Base-by-base conservation (phyloP, 1,140 invertebrate genomes). In the Euwallacea fornicatus region DNA sequence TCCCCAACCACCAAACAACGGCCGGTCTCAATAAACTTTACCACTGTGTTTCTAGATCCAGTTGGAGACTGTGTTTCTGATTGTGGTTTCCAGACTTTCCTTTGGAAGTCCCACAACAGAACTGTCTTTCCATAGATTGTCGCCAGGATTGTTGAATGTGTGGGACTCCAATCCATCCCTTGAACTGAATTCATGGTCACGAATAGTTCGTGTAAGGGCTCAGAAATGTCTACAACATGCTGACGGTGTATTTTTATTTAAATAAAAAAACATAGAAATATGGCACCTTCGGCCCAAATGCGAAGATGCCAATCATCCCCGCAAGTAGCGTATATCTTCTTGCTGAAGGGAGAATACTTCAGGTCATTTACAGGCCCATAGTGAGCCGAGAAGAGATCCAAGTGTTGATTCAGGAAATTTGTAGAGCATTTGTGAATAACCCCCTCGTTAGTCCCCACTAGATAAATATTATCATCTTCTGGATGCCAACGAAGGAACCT, bases 371-470 rank as follows among this genome's bases (percentile, higher is more conserved):
- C 87, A 0, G 91, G 88, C 9, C 93, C 93, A 42, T 91, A 85
- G 77, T 97, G 95, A 0, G 92, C 92, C 61, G 88, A 81, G 65
- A 90, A 90, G 0, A 90, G 88, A 42, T 88, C 88, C 41, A 92
- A 86, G 68, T 91, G 86, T 73, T 88, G 86, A 73, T 87, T 86
- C n/a, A 78, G 74, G 66, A 80, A 81, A 58, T 80, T 78, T 16
- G 73, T 76, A 7, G 79, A 79, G 58, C 80, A 81, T 76, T 87
- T 89, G 79, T 93, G 89, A 13, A 96, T 85, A 73, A 88, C 90
- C 1, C 94, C 94, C 77, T 95, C 92, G 65, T 92, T 91, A 0
- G 93, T 93, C 0, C 92, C 92, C 0, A 95, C 87, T 11, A 91
- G 86, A 80, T 93, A 95, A 33, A 93, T 81, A 66, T 88, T 87